These are phyloP conservation scores for Stomorhina lunata DNA, from an alignment of 2,888 invertebrate genomes.

Conservation along the genomic window DNA sequence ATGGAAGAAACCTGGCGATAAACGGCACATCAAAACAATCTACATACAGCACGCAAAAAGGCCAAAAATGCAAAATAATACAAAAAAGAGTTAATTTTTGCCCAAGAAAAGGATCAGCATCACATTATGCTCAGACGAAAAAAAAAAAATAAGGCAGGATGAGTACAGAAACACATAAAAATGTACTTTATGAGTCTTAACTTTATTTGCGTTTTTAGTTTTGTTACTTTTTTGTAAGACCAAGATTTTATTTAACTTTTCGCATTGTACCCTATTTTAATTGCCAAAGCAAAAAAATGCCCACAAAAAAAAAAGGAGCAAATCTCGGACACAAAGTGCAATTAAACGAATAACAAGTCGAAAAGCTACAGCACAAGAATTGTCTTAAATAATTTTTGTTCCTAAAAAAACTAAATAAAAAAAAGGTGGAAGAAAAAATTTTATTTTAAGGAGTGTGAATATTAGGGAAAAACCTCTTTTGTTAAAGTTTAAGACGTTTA, in stretches of 20 bases:
- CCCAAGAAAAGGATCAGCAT: conserved; percentile 51
- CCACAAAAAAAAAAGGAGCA: conserved; percentile 56
- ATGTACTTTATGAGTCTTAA: conserved; percentile 75
- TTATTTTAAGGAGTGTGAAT: conserved; percentile 45
- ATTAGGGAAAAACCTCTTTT: no score
- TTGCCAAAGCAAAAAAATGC: conserved; percentile 68
- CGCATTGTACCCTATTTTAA: conserved; percentile 71
- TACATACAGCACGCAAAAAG: conserved; percentile 41
- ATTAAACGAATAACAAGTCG: conserved; percentile 66
- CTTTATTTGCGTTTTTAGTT: conserved; percentile 58
- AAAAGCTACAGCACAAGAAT: conserved; percentile 52
- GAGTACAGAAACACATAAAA: conserved; percentile 71
- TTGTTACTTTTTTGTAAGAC: neutral
- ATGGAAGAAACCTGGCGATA: conserved; percentile 60
- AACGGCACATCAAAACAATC: conserved; percentile 65
- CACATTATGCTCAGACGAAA: conserved; percentile 51
- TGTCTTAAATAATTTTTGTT: conserved; percentile 51
- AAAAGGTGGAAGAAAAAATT: conserved; percentile 31
- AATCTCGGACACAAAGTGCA: conserved; percentile 70
- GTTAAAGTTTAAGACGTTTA: no score
- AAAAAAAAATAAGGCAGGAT: conserved; percentile 50
- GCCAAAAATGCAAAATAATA: neutral
- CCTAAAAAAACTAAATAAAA: no score
- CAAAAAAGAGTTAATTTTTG: conserved; percentile 5
- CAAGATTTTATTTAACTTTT: neutral